Evolutionary conservation across 2,797 vertebrate species (phyloP).

Genomic region (Catharus ustulatus): DNA sequence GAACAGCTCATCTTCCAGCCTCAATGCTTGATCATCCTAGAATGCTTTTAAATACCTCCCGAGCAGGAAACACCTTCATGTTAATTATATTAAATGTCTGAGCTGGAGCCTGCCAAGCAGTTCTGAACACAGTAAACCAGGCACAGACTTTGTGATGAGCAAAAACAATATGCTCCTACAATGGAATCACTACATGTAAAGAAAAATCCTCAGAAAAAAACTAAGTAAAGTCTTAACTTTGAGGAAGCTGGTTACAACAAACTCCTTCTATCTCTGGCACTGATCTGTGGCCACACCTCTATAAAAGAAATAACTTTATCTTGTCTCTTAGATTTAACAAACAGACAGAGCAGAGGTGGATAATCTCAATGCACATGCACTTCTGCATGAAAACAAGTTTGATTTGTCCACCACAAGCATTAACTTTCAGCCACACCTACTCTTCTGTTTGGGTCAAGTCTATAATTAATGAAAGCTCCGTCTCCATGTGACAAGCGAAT

Average conservation of each 20-base stretch:
- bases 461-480: background rate
- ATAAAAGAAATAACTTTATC: background rate
- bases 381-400: slow-evolving; percentile 4
- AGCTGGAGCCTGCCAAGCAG: slow-evolving; percentile 6
- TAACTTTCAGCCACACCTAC: background rate
- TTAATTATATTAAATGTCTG: slow-evolving; percentile 51
- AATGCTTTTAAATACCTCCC: slow-evolving; percentile 2
- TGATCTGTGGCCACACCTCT: background rate
- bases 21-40: slow-evolving; percentile 13
- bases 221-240: background rate
- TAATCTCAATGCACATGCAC: background rate
- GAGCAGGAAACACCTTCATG: slow-evolving; percentile 46
- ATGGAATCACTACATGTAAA: background rate
- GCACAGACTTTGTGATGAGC: background rate
- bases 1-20: slow-evolving; percentile 37
- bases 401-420: background rate
- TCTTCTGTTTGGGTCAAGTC: background rate
- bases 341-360: background rate
- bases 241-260: background rate
- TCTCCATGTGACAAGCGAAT: background rate
- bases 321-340: background rate
- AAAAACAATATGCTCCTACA: background rate
- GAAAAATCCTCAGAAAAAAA: background rate
- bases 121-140: slow-evolving; percentile 13
- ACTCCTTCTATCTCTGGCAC: background rate